Evolutionary conservation across 1,140 invertebrate species (phyloP).

Genomic region (Cydia fagiglandana): DNA sequence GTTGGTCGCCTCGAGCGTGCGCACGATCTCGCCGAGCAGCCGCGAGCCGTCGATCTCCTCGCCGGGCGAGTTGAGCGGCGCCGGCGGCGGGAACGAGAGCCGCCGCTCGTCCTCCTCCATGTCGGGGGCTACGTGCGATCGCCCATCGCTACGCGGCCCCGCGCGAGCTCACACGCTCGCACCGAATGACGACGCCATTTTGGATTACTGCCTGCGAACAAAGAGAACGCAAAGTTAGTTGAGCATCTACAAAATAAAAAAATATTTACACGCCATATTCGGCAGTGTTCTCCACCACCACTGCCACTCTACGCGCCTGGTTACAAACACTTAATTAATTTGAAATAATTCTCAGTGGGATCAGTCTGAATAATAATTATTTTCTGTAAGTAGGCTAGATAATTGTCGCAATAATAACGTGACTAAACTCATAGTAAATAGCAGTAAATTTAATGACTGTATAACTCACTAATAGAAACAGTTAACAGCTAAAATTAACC

Average conservation of each 20-base stretch:
- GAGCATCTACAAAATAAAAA: background rate
- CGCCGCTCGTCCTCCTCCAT: conserved; percentile 76
- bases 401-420: too few species aligned
- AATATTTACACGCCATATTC: too few species aligned
- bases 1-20: conserved; percentile 73
- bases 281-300: too few species aligned
- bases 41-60: conserved; percentile 77
- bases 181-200: conserved; percentile 64
- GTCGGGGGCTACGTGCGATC: conserved; percentile 57
- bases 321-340: too few species aligned
- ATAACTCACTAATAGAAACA: too few species aligned
- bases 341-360: too few species aligned
- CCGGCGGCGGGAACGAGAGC: conserved; percentile 74
- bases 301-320: too few species aligned
- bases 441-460: too few species aligned
- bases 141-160: conserved; percentile 61
- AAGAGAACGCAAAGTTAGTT: conserved; percentile 37
- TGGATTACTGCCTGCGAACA: conserved; percentile 65
- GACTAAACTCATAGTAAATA: too few species aligned
- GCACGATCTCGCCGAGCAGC: conserved; percentile 72
- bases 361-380: too few species aligned
- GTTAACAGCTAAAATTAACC: too few species aligned
- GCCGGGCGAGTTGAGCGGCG: conserved; percentile 73
- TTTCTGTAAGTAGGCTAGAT: too few species aligned
- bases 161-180: conserved; percentile 46